phyloP scores from a whole-genome alignment of 2,888 invertebrate genomes.

The Cantharis rufa region DNA sequence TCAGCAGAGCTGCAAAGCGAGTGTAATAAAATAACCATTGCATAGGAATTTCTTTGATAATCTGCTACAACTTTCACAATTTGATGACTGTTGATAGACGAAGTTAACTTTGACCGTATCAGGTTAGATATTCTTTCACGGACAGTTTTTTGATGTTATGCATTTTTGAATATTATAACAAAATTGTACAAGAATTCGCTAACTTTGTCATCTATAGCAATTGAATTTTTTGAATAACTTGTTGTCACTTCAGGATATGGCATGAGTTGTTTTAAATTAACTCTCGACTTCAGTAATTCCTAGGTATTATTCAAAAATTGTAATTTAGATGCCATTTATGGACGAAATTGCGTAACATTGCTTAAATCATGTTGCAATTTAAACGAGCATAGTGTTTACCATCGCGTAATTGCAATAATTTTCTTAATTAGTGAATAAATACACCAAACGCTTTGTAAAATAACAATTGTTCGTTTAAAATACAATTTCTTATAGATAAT shows the following conservation, averaged over 20 bases:
- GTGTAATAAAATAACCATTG: no score
- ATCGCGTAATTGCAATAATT: constrained; percentile 2
- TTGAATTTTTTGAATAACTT: no score
- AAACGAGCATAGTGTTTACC: not conserved
- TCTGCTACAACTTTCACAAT: no score
- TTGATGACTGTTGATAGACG: no score
- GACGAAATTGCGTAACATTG: not conserved
- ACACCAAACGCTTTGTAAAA: not conserved
- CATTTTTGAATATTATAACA: no score
- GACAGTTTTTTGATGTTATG: no score
- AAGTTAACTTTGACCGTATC: no score
- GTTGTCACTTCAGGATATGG: not conserved
- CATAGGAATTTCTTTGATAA: no score
- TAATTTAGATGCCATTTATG: not conserved
- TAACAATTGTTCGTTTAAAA: not conserved
- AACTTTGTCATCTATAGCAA: no score
- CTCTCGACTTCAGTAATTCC: not conserved
- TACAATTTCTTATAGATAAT: not conserved
- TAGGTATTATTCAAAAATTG: not conserved
- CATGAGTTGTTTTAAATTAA: not conserved
- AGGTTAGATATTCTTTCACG: no score
- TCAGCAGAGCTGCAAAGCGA: no score
- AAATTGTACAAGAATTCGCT: no score
- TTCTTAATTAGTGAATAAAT: not conserved
- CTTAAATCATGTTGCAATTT: not conserved